Evolutionary conservation across 2,797 vertebrate species (phyloP), one percentile per base, ranked within the genome.

Genomic region (Serranus cabrilla): DNA sequence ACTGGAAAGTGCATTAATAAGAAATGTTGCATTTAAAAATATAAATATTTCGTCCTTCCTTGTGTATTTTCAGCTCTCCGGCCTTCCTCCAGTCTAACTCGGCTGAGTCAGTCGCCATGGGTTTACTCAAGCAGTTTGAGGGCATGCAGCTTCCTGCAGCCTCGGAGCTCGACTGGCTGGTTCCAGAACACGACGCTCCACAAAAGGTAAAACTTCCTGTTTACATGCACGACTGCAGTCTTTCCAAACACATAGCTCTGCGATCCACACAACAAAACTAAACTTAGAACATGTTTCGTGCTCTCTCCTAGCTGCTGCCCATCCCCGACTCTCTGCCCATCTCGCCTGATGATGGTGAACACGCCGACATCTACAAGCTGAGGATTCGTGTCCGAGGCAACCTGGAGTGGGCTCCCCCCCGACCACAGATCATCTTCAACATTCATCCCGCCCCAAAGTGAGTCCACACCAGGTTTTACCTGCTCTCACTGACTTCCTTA

Each of bases 141-240:
- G 98, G 98, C 71, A 98, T 99, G 97, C 98, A 99, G 91, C 96
- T 99, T 25, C 98, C 98, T 0, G 98, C 98, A 0, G 98, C 98
- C 60, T 99, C 98, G 0, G 98, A 99, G 84, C 93, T 99, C 0
- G 98, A 99, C 81, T 99, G 98, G 98, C 94, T 99, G 60, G 98
- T 99, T 47, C 97, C 97, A 0, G 98, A 99, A 80, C 97, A 97
- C 0, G 98, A 99, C 0, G 98, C 97, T 7, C 98, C 98, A 0
- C 98, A 99, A 91, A 99, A 99, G 96, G 98, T 99, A 89, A 23
- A 25, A 12, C 39, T 3, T 40, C 14, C 16, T 14, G 8, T 8
- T 55, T 17, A 0, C 5, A 0, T 16, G 1, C 7, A 25, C 3
- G n/a, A 11, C 13, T 51, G 3, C 5, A 43, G 34, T 40, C 78